Evolutionary conservation across 2,113 vertebrate genomes (phyloP), one percentile per base, ranked within the genome.

Genomic region (Corydoras maculifer): DNA sequence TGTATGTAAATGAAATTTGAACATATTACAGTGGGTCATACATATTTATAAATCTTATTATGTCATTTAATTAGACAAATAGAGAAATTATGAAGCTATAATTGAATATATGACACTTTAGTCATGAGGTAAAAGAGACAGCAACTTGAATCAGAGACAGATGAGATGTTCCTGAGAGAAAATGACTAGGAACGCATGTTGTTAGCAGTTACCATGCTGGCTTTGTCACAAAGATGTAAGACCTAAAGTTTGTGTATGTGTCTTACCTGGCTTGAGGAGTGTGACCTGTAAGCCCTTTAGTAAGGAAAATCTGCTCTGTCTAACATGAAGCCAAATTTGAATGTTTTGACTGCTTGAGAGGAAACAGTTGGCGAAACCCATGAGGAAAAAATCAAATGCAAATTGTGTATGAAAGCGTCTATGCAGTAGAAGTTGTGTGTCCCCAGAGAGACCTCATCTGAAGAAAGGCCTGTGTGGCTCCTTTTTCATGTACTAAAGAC

Each of bases 271-370:
- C 63, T 63, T 58, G 59, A 70, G 67, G 76, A 53, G 62, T 61
- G 74, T 58, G 62, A 35, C 75, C 75, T 79, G 82, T 85, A 81
- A 78, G 73, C 74, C 76, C 79, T 80, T 86, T 82, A 85, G 81
- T 84, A 84, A 86, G 78, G 80, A 84, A 87, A 78, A 86, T 87
- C 81, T 84, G 77, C 74, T 71, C 85, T 85, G 85, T 82, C 82
- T 86, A 87, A 84, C 82, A 82, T 85, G 86, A 86, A 79, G 83
- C 81, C 85, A 85, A 78, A 87, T 88, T 85, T 77, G 81, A 86
- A 78, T 88, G 87, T 89, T 89, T 89, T 85, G 83, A 88, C 85
- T 83, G 77, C 74, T 82, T 81, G 69, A 79, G 75, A 84, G 82
- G 83, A 80, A 79, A 88, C 81, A 85, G 82, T 82, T 75, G 72